Evolutionary conservation across 2,113 vertebrate genomes (phyloP).

Genomic region (Motacilla alba): DNA sequence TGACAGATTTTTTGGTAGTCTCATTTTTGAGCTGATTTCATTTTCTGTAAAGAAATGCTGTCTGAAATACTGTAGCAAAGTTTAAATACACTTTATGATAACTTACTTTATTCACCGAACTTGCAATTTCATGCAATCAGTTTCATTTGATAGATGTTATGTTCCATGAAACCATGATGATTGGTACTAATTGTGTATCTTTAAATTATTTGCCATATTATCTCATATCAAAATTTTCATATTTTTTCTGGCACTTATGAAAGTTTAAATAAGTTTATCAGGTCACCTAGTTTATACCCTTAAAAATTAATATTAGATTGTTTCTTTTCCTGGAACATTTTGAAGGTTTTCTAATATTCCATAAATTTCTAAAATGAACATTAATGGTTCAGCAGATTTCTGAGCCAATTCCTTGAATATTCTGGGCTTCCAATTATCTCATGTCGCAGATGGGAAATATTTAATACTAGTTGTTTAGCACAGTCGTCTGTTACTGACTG

Average conservation of each 20-base stretch:
- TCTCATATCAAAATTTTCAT: not conserved
- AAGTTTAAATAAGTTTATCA: not conserved
- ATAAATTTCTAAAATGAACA: constrained; percentile 27
- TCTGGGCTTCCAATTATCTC: not conserved
- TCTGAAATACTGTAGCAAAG: not conserved
- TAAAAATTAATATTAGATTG: not conserved
- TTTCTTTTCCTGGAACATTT: not conserved
- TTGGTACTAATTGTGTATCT: not conserved
- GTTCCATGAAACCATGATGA: not conserved
- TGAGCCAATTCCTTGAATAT: not conserved
- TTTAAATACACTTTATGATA: not conserved
- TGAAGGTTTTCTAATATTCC: not conserved
- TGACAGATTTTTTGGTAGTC: not conserved
- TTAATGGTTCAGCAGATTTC: constrained; percentile 17
- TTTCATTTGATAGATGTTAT: not conserved
- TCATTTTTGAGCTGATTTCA: not conserved
- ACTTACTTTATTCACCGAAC: not conserved
- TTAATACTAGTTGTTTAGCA: constrained; percentile 13
- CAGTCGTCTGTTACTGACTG: not conserved
- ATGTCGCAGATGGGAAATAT: not conserved
- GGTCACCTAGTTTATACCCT: not conserved
- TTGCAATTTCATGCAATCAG: not conserved
- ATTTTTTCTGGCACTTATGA: not conserved
- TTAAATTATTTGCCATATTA: not conserved
- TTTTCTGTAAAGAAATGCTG: not conserved